Evolutionary conservation across 2,888 invertebrate genomes (phyloP).

Genomic region (Apamea epomidion): DNA sequence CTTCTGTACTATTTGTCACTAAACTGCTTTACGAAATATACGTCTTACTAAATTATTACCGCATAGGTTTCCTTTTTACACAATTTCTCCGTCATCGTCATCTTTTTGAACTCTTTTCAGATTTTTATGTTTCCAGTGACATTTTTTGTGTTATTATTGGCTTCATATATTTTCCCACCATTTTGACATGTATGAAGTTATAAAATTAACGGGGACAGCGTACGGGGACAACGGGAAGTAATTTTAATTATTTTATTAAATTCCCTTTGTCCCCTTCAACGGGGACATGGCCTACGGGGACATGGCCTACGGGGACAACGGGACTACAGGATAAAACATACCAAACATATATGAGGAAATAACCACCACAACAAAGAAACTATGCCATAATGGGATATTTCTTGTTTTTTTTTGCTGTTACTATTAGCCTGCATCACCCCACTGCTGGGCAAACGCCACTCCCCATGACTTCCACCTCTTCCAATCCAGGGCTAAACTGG

Average conservation of each 20-base stretch:
- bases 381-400: not conserved
- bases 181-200: not conserved
- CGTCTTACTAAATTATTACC: not conserved
- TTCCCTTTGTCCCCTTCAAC: too few species aligned
- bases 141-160: too few species aligned
- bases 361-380: not conserved
- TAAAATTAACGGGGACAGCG: too few species aligned
- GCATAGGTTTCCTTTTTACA: not conserved
- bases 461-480: not conserved
- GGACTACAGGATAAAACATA: too few species aligned
- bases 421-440: not conserved
- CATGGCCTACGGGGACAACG: too few species aligned
- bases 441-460: not conserved
- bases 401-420: not conserved
- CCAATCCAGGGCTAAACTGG: not conserved
- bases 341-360: too few species aligned
- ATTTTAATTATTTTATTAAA: too few species aligned
- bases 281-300: too few species aligned
- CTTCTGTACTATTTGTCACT: not conserved
- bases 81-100: not conserved
- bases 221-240: too few species aligned
- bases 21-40: not conserved
- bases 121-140: not conserved
- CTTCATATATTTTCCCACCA: not conserved
- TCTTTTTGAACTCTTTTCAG: not conserved